Conservation (phyloP, 2,888 invertebrate genomes). For the Tachina lurida region DNA sequence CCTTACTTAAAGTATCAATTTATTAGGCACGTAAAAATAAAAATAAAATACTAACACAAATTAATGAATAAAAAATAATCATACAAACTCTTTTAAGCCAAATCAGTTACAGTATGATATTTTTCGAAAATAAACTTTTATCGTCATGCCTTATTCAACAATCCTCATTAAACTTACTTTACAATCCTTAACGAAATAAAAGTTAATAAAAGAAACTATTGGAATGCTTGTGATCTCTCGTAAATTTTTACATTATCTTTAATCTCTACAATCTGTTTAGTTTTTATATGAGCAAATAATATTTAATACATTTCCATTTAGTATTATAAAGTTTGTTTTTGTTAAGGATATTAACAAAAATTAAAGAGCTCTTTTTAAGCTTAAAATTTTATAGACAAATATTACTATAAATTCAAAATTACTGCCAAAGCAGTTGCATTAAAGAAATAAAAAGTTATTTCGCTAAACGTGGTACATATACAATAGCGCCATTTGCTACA, state of each 20-base stretch:
- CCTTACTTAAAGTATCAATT: background rate
- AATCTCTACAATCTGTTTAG: constrained; percentile 23
- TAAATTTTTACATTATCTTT: constrained; percentile 4
- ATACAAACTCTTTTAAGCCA: background rate
- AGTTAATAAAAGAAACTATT: constrained; percentile 20
- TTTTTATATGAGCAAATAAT: background rate
- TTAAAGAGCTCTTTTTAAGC: background rate
- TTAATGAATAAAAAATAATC: background rate
- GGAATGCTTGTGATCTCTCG: constrained; percentile 9
- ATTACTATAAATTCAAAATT: constrained; percentile 53
- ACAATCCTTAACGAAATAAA: background rate
- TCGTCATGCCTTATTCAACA: background rate
- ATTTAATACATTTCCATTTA: background rate
- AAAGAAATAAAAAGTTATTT: constrained; percentile 29
- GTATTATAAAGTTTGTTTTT: background rate
- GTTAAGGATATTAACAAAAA: background rate
- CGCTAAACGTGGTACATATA: constrained; percentile 9
- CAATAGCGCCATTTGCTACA: constrained; percentile 8
- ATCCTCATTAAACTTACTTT: background rate
- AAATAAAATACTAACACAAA: background rate
- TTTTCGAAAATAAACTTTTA: background rate
- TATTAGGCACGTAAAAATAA: background rate
- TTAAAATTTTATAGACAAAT: constrained; percentile 11
- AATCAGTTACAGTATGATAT: background rate
- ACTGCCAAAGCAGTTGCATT: constrained; percentile 53